A percentile compares a stretch with the other conserved stretches of the same genome.
Conservation (phyloP, 2,888 invertebrate species). For the Meganola albula region DNA sequence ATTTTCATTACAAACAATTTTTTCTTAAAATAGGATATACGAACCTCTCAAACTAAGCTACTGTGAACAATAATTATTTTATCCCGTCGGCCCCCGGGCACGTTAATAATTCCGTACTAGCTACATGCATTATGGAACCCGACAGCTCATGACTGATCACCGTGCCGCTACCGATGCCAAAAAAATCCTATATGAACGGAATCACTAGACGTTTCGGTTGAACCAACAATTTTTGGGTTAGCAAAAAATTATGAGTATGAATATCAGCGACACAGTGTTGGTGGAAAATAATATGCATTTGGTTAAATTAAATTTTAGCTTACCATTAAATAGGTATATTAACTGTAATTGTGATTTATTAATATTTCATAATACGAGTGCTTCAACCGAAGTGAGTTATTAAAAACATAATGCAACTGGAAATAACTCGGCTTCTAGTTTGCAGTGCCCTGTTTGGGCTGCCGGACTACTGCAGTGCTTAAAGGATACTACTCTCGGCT, state of each 20-base stretch:
- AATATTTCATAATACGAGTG: too few species aligned
- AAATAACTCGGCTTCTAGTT: too few species aligned
- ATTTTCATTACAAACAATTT: background rate
- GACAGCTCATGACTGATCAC: conserved; percentile 56
- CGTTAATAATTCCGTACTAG: conserved; percentile 54
- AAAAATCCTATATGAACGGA: conserved; percentile 16
- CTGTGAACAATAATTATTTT: conserved; percentile 28
- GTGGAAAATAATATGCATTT: too few species aligned
- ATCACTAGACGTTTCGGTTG: background rate
- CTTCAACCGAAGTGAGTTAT: too few species aligned
- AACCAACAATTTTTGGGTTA: conserved; percentile 2
- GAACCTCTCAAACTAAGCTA: conserved; percentile 18
- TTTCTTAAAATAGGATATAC: conserved; percentile 8
- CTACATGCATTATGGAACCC: conserved; percentile 48
- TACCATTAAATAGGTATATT: too few species aligned
- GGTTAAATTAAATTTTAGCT: too few species aligned
- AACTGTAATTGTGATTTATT: too few species aligned
- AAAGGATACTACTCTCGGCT: too few species aligned
- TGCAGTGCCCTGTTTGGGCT: too few species aligned
- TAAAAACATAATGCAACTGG: too few species aligned
- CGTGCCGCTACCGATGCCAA: conserved; percentile 23
- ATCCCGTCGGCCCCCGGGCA: conserved; percentile 26
- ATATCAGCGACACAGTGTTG: too few species aligned
- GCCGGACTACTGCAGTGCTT: too few species aligned
- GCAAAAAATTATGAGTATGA: background rate